phyloP scores from a whole-genome alignment of 2,113 vertebrate genomes.

The Cariama cristata region DNA sequence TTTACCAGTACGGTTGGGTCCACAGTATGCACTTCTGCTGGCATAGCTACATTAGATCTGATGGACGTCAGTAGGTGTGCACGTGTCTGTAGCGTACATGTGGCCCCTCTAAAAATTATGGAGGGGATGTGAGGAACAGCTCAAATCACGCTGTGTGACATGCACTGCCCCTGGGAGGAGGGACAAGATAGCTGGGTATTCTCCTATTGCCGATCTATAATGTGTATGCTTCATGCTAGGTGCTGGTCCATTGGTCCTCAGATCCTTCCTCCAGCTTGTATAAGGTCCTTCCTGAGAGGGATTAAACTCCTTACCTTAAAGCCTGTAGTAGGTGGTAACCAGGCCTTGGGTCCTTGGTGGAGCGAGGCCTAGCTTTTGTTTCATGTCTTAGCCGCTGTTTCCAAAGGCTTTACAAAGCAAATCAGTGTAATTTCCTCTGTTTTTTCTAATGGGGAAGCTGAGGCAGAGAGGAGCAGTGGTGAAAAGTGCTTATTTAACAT shows the following conservation, averaged over 20 bases:
- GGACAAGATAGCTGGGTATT: neutral
- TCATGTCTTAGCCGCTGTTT: neutral
- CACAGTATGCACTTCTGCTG: rapidly evolving
- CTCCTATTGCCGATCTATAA: neutral
- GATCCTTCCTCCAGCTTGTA: neutral
- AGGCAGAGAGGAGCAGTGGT: neutral
- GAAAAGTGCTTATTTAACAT: neutral
- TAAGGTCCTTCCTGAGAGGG: neutral
- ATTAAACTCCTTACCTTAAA: neutral
- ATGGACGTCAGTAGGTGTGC: neutral
- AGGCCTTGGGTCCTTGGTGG: neutral
- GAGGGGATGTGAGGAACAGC: neutral
- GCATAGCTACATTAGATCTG: neutral
- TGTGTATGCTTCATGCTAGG: neutral
- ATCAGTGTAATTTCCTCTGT: neutral
- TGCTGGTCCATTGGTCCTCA: neutral
- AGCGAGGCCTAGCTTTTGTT: neutral
- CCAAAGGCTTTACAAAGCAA: neutral
- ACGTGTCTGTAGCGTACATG: rapidly evolving
- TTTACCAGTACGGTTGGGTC: neutral
- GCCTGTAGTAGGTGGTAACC: neutral
- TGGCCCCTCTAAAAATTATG: neutral
- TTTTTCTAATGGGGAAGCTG: neutral
- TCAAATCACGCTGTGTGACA: rapidly evolving
- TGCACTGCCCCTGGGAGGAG: neutral